A percentile compares a stretch with the other conserved stretches of the same genome.
Evolutionary conservation across 2,888 invertebrate species (phyloP).

Genomic region (Melieria crassipennis): DNA sequence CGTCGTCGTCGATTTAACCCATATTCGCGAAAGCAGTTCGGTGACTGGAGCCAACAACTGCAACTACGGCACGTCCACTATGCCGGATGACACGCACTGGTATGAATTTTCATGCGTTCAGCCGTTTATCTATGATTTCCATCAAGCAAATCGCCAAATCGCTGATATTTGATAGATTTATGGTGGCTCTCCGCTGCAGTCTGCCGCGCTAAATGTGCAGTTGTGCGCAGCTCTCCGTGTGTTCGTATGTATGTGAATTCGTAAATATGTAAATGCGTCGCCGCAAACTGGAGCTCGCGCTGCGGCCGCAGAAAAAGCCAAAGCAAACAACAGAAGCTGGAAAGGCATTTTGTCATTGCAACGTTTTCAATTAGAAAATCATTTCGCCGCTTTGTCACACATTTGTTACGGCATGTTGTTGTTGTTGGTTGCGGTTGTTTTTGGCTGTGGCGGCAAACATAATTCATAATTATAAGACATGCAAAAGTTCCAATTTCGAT

Average conservation of each 20-base stretch:
- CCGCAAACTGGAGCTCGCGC: background rate
- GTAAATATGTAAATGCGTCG: conserved; percentile 4
- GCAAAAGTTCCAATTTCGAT: conserved; percentile 14
- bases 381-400: conserved; percentile 16
- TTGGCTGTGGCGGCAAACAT: background rate
- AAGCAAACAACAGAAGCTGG: background rate
- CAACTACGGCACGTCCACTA: too few species aligned
- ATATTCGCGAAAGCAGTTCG: conserved; percentile 16
- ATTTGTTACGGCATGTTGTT: conserved; percentile 1
- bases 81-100: background rate
- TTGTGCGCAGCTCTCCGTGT: background rate
- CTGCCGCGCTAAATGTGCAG: background rate
- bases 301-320: background rate
- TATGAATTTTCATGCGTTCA: conserved; percentile 19
- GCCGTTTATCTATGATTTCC: conserved; percentile 26
- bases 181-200: conserved; percentile 17
- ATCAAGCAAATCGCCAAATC: conserved; percentile 34
- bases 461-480: conserved; percentile 18
- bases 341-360: conserved; percentile 22
- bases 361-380: conserved; percentile 27
- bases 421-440: background rate
- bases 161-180: conserved; percentile 31
- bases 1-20: conserved; percentile 18
- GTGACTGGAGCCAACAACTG: background rate
- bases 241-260: background rate